Evolutionary conservation across 2,888 invertebrate species (phyloP), one percentile per base, ranked within the genome.

Genomic region (Synergus laeviventris): DNA sequence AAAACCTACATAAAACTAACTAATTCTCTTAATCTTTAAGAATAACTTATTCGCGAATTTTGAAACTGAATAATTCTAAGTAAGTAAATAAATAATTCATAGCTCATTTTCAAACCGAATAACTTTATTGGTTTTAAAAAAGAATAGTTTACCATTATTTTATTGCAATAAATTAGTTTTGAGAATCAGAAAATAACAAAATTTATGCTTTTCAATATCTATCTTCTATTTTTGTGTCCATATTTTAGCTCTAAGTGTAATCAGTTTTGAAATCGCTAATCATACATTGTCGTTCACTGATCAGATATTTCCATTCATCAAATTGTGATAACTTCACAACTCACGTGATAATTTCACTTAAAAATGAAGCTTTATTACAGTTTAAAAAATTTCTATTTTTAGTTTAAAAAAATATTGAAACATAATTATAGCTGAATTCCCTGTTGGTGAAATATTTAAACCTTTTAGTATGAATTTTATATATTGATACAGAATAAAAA

Each of bases 281-380:
- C 62, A 62, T 62, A 38, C 18, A 39, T 38, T 18, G 9, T 38
- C 18, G 38, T 18, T 62, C 62, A 62, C 11, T 38, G 38, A 38
- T 62, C 62, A 62, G 38, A n/a, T 38, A 62, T 62, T 38, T 62
- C 18, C 62, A 62, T 38, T 38, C 7, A 24, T 59, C 14, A 24
- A 59, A 59, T 59, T 1, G 1, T 18, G 12, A 11, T 24, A 24
- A 56, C 18, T 54, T 18, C 8, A 18, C 54, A n/a, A 18, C n/a
- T 31, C 31, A 31, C 31, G 7, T 31, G 31, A 31, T 31, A 31
- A 5, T 31, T 31, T 31, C 45, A 45, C n/a, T 54, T 54, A 2
- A 3, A 16, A 12, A n/a, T 54, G 1, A 54, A 54, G 18, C 16
- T 14, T n/a, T 16, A 54, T 54, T 54, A n/a, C 18, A 16, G 14